Conservation (phyloP, 2,888 invertebrate genomes). For the Calameuta idolon region DNA sequence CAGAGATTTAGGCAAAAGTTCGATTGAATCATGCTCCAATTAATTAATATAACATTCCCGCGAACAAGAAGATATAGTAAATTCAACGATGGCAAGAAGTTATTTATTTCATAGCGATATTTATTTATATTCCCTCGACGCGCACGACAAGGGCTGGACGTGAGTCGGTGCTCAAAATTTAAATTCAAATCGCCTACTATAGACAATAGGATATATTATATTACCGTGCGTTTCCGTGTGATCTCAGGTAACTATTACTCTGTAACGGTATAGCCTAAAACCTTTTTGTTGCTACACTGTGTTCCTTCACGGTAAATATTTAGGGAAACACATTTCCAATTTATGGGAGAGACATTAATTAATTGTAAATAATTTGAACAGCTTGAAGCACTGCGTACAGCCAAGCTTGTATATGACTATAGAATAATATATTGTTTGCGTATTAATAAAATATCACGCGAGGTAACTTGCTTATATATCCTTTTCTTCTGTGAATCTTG, state of each 20-base stretch:
- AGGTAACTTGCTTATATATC: background rate
- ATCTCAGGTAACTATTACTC: background rate
- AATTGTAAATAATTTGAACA: background rate
- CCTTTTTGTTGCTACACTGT: background rate
- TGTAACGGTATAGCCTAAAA: background rate
- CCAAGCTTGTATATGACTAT: background rate
- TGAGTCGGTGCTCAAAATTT: background rate
- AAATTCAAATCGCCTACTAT: background rate
- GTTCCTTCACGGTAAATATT: background rate
- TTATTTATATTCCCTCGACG: background rate
- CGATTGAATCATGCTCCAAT: conserved; percentile 69
- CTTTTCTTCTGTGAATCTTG: background rate
- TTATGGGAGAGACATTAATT: background rate
- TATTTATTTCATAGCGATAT: background rate
- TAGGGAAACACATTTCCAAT: background rate
- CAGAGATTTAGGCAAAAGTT: conserved; percentile 82
- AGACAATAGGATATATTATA: background rate
- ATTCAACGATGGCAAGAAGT: background rate
- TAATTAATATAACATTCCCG: background rate
- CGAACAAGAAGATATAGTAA: background rate
- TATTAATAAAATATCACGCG: background rate
- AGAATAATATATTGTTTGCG: background rate
- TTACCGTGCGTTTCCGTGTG: background rate
- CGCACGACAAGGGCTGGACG: background rate
- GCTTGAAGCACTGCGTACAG: background rate